phyloP scores from a whole-genome alignment of 2,797 vertebrate species.

The Lemur catta region DNA sequence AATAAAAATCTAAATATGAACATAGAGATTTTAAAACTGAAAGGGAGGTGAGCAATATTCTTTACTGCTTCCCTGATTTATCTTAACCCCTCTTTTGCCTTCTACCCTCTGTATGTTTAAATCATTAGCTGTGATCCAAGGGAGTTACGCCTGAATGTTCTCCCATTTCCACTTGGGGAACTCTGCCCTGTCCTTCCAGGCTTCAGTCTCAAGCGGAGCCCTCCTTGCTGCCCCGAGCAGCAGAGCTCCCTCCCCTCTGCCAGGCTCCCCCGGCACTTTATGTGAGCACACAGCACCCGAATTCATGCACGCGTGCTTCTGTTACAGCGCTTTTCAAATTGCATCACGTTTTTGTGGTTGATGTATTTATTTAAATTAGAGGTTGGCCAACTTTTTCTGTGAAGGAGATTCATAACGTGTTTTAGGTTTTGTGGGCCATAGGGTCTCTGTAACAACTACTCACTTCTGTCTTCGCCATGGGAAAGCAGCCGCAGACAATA shows the following conservation, averaged over 20 bases:
- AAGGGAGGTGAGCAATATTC: not conserved
- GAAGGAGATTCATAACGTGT: not conserved
- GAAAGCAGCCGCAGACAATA: not conserved
- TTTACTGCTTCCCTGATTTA: not conserved
- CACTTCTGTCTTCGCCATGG: not conserved
- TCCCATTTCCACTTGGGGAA: not conserved
- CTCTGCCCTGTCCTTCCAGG: not conserved
- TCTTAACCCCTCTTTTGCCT: not conserved
- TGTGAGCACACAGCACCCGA: not conserved
- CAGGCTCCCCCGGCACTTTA: not conserved
- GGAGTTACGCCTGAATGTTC: not conserved
- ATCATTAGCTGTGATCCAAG: not conserved
- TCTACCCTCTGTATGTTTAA: not conserved
- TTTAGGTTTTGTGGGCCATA: not conserved
- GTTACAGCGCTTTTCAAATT: not conserved
- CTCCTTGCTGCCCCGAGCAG: not conserved
- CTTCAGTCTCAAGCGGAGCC: not conserved
- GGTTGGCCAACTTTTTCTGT: not conserved
- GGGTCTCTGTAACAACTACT: not conserved
- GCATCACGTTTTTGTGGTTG: not conserved
- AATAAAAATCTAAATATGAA: not conserved
- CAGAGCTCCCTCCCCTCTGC: not conserved
- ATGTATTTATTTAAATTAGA: not conserved
- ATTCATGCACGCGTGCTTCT: not conserved
- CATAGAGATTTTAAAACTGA: not conserved